Evolutionary conservation across 2,797 vertebrate genomes (phyloP).

Genomic region (Melanotaenia maccullochi): DNA sequence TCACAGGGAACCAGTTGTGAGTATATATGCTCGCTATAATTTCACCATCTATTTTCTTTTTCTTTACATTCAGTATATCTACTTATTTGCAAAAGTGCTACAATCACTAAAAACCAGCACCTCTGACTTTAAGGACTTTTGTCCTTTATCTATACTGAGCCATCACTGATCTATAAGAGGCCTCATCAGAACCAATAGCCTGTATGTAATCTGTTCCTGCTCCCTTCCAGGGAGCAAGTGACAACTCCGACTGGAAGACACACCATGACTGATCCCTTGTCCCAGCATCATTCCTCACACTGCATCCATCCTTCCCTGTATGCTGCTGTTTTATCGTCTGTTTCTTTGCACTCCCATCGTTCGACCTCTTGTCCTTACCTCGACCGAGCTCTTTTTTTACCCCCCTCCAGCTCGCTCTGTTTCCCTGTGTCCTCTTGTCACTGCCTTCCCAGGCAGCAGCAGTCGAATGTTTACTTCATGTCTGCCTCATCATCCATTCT

Average conservation of each 20-base stretch:
- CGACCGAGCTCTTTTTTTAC: neutral
- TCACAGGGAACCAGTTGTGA: too few relatives aligned
- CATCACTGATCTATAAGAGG: slow-evolving; percentile 66
- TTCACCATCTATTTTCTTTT: neutral
- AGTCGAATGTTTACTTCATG: slow-evolving; percentile 64
- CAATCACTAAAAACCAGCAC: slow-evolving; percentile 11
- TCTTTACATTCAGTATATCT: slow-evolving; percentile 4
- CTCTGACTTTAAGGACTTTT: slow-evolving; percentile 9
- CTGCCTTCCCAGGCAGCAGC: slow-evolving; percentile 9
- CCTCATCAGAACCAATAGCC: slow-evolving; percentile 70
- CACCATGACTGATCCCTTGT: slow-evolving; percentile 49
- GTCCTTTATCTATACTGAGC: slow-evolving; percentile 50
- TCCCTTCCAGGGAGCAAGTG: slow-evolving; percentile 45
- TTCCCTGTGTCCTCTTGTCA: slow-evolving; percentile 8
- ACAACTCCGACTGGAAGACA: slow-evolving; percentile 48
- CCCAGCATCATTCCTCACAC: slow-evolving; percentile 24
- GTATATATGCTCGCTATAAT: neutral
- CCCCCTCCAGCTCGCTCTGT: neutral
- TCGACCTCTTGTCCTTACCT: slow-evolving; percentile 1
- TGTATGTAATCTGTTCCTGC: slow-evolving; percentile 69
- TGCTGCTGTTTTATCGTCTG: slow-evolving; percentile 13
- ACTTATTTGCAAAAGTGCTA: slow-evolving; percentile 1
- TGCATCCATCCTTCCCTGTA: slow-evolving; percentile 8
- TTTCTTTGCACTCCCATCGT: slow-evolving; percentile 10
- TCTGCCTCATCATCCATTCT: slow-evolving; percentile 68